Evolutionary conservation across 2,888 invertebrate genomes (phyloP).

Genomic region (Hypomecis atomaria): DNA sequence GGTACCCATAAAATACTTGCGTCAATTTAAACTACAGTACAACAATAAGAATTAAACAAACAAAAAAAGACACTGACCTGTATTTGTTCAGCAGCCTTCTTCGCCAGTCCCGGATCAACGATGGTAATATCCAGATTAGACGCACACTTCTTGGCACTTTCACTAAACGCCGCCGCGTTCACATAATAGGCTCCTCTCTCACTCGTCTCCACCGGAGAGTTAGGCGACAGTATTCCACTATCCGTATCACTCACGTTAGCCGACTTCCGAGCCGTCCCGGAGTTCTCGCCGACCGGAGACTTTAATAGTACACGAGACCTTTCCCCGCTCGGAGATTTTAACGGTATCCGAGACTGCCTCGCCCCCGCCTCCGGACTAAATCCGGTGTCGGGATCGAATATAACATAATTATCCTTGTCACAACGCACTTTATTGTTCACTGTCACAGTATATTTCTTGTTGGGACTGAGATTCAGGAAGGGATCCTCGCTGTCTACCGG

Average conservation of each 20-base stretch:
- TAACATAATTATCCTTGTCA: constrained; percentile 82
- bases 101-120: constrained; percentile 73
- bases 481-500: constrained; percentile 80
- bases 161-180: constrained; percentile 74
- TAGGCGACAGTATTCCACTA: constrained; percentile 87
- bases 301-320: constrained; percentile 69
- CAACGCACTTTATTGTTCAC: constrained; percentile 80
- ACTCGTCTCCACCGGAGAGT: constrained; percentile 84
- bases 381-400: constrained; percentile 80
- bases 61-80: constrained; percentile 63
- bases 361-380: constrained; percentile 61
- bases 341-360: constrained; percentile 61
- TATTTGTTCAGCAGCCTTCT: constrained; percentile 78
- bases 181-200: constrained; percentile 71
- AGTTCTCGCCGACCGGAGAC: constrained; percentile 68
- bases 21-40: constrained; percentile 15
- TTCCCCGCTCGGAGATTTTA: constrained; percentile 65
- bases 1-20: not conserved
- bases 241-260: constrained; percentile 86
- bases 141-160: constrained; percentile 64
- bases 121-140: constrained; percentile 72
- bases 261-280: constrained; percentile 63
- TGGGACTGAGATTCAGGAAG: constrained; percentile 78
- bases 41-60: not conserved
- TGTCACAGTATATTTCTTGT: constrained; percentile 82